phyloP scores from a whole-genome alignment of 2,888 invertebrate genomes.

The Oscheius sp. region DNA sequence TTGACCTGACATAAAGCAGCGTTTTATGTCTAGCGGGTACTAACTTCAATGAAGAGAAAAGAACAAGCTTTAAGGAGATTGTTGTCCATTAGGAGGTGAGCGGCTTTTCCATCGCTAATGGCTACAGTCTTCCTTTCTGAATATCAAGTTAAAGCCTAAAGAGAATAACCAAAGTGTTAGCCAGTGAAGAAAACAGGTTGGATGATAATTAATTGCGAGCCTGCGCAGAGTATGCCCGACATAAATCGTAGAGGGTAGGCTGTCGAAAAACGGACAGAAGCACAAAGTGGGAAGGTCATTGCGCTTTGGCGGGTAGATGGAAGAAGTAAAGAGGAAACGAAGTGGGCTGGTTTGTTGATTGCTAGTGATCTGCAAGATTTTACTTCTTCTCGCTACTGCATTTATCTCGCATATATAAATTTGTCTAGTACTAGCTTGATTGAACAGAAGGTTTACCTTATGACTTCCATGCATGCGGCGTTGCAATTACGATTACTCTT shows the following conservation, averaged over 20 bases:
- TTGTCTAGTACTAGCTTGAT: too few species aligned
- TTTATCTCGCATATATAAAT: too few species aligned
- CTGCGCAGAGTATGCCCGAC: neutral
- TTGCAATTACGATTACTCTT: slow-evolving; percentile 15
- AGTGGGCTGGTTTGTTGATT: neutral
- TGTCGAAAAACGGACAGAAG: slow-evolving; percentile 6
- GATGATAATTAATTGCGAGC: slow-evolving; percentile 19
- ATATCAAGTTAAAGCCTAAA: neutral
- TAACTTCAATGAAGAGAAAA: neutral
- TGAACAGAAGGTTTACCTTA: slow-evolving; percentile 11
- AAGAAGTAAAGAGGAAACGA: neutral
- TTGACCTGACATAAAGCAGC: neutral
- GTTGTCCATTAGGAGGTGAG: neutral
- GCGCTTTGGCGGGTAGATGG: slow-evolving; percentile 2
- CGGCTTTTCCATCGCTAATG: neutral
- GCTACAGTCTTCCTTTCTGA: neutral
- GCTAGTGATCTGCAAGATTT: too few species aligned
- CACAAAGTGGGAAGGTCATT: slow-evolving; percentile 19
- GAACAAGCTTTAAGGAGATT: neutral
- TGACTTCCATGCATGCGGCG: neutral
- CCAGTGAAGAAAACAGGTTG: slow-evolving; percentile 1
- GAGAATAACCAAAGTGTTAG: too few species aligned
- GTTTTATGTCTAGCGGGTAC: neutral
- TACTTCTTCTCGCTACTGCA: too few species aligned
- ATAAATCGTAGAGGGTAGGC: slow-evolving; percentile 14